These are phyloP conservation scores for Nesometra sesokonis DNA, from an alignment of 35 echinoderm and acorn worm genomes.

Conservation along the genomic window DNA sequence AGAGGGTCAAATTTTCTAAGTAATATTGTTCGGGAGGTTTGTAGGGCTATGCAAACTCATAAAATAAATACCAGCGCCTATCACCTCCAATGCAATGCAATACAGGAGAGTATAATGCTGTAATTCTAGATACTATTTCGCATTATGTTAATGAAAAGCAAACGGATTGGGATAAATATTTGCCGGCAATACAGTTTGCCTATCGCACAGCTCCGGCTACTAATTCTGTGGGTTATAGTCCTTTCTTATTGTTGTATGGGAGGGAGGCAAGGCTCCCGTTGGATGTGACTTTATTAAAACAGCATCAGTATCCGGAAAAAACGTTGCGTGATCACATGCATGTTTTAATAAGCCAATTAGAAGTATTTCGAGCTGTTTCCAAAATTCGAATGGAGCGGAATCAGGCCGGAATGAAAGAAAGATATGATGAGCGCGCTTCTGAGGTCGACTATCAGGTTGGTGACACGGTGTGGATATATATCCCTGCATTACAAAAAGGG, in stretches of 20 bases:
- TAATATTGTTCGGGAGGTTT: conserved; percentile 9
- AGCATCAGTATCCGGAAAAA: background rate
- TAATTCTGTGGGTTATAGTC: conserved; percentile 2
- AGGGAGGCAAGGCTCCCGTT: background rate
- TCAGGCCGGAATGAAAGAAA: background rate
- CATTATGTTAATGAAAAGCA: background rate
- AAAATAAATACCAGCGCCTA: background rate
- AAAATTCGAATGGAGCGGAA: background rate
- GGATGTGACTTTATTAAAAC: too few species aligned
- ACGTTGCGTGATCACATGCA: conserved; percentile 3
- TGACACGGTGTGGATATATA: conserved; percentile 8
- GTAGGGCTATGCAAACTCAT: background rate
- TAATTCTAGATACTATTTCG: background rate
- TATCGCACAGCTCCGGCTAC: conserved; percentile 4
- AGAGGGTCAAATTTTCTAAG: conserved; percentile 20
- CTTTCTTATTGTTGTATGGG: background rate
- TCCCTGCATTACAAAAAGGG: conserved; percentile 14
- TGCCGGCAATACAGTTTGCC: conserved; percentile 3
- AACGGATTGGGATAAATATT: background rate
- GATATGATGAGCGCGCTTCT: background rate
- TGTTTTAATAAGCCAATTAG: conserved; percentile 6
- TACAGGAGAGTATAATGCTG: background rate
- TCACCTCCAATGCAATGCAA: background rate
- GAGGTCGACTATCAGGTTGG: conserved; percentile 14
- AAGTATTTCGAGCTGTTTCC: background rate